Percentiles rank a stretch among this genome's conserved stretches.
phyloP scores from a whole-genome alignment of 2,797 vertebrate genomes.

The Microtus californicus region DNA sequence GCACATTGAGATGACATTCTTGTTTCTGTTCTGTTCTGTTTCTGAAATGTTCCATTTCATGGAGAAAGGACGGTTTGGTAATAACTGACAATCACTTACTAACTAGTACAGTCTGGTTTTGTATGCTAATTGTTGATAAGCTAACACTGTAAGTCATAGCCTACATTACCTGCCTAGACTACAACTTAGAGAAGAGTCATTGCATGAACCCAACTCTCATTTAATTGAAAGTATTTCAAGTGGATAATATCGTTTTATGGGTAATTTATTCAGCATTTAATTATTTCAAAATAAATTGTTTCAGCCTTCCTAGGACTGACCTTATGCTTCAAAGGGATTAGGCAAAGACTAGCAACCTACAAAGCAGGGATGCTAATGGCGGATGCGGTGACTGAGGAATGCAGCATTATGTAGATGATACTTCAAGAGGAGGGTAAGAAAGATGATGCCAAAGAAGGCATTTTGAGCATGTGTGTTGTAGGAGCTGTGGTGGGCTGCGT shows the following conservation, averaged over 20 bases:
- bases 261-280: not conserved
- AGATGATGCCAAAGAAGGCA: not conserved
- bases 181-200: not conserved
- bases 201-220: not conserved
- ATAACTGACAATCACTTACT: not conserved
- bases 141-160: not conserved
- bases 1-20: fast-evolving
- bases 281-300: not conserved
- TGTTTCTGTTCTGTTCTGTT: too few relatives aligned
- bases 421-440: not conserved
- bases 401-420: fast-evolving
- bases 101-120: not conserved
- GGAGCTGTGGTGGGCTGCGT: too few relatives aligned
- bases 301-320: not conserved
- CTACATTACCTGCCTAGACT: too few relatives aligned
- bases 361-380: not conserved
- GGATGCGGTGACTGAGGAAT: not conserved
- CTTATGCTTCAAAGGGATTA: not conserved
- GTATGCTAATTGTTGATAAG: not conserved
- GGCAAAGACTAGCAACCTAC: not conserved
- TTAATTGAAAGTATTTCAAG: not conserved
- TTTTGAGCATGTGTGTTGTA: not conserved
- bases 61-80: not conserved
- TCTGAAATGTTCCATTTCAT: not conserved
- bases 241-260: not conserved